Conservation (phyloP, 2,113 vertebrate genomes). For the Albula goreensis region DNA sequence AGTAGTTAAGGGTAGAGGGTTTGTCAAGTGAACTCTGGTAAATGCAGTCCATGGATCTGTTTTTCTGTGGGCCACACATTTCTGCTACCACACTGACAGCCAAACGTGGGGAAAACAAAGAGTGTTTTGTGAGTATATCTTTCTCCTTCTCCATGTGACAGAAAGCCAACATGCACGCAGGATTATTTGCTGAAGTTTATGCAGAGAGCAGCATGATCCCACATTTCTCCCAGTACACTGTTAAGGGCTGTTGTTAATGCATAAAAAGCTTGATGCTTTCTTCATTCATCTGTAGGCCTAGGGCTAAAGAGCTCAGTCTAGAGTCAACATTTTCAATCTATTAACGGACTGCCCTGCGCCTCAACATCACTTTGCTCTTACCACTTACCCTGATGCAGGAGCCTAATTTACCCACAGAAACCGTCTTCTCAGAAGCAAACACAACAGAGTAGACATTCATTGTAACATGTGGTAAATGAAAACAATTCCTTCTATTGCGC, state of each 20-base stretch:
- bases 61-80: background rate
- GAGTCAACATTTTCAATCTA: background rate
- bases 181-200: background rate
- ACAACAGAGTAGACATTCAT: background rate
- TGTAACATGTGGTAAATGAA: background rate
- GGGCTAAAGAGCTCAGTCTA: background rate
- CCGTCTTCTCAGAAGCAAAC: background rate
- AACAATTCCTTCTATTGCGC: background rate
- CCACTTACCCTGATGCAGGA: background rate
- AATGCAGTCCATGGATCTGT: background rate
- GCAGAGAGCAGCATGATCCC: background rate
- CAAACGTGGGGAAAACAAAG: background rate
- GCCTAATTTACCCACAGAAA: background rate
- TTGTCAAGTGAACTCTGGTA: background rate
- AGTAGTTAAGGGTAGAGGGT: background rate
- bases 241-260: background rate
- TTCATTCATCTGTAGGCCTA: slow-evolving; percentile 3
- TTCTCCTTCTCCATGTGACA: background rate
- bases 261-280: background rate
- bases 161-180: background rate
- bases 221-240: background rate
- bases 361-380: background rate
- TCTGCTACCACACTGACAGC: background rate
- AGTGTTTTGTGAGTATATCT: background rate
- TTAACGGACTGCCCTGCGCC: background rate